Evolutionary conservation across 2,113 vertebrate species (phyloP), one percentile per base, ranked within the genome.

Genomic region (Vireo altiloquus): DNA sequence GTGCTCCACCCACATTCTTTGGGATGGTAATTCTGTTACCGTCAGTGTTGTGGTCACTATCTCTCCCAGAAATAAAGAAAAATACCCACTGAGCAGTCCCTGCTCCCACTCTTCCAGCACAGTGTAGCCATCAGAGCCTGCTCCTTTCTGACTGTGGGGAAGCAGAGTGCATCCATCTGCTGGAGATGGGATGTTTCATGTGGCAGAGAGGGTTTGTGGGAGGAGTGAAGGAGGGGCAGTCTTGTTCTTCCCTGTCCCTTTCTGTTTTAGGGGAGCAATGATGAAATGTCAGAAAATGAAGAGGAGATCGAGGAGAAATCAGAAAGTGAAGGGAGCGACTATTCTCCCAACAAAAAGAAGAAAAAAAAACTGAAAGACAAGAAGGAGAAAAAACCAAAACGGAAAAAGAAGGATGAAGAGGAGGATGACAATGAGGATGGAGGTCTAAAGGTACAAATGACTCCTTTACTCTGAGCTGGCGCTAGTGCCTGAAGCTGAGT

Each of bases 361-460:
- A 99, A 99, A 97, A 99, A 99, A 94, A 99, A 99, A 63, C 98
- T 99, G 54, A 99, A 98, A 94, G 99, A 99, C 89, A 99, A 99
- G 97, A 99, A 98, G 77, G 99, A 99, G 96, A 99, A 99, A 88
- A 99, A 99, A 89, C 95, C 97, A 68, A 98, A 99, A 87, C 98
- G 98, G 59, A 99, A 98, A 91, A 99, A 98, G 98, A 99, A 99
- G 86, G 99, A 99, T 0, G 99, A 99, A 2, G 99, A 99, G 0
- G 99, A 99, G 1, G 99, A 99, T 0, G 98, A 99, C 0, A 98
- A 98, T 0, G 99, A 99, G 0, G 99, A 99, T 1, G 99, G 98
- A 9, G 90, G 96, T 82, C 96, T 99, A 80, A 99, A 99, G 98
- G 99, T 99, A 92, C 76, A 2, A 7, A 6, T 79, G 27, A 15